Evolutionary conservation across 1,140 invertebrate species (phyloP).

Genomic region (Philotrypesis tridentata): DNA sequence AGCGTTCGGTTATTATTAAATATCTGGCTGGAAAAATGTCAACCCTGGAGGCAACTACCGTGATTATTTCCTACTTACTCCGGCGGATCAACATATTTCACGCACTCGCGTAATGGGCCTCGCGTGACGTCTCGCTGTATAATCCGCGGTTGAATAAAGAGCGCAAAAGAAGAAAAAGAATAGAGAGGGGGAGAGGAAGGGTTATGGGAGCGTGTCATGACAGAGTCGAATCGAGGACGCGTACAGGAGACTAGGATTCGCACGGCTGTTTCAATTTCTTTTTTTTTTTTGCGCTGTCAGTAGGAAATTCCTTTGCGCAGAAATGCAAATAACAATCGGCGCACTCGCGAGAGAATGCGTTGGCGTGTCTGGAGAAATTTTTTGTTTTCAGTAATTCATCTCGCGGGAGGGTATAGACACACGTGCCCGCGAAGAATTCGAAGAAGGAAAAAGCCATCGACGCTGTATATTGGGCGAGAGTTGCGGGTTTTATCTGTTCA

Average conservation of each 20-base stretch:
- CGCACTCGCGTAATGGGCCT: background rate
- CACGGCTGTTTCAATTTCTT: no score
- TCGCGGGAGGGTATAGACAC: background rate
- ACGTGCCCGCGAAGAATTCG: no score
- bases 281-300: no score
- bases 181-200: no score
- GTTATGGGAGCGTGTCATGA: background rate
- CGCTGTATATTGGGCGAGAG: background rate
- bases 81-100: background rate
- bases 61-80: slow-evolving; percentile 13
- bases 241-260: background rate
- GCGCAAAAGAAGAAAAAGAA: background rate
- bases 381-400: background rate
- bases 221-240: background rate
- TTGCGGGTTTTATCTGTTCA: background rate
- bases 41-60: background rate
- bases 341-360: no score
- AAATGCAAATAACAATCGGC: background rate
- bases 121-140: background rate
- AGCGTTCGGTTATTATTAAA: slow-evolving; percentile 15
- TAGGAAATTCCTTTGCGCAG: no score
- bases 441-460: slow-evolving; percentile 21
- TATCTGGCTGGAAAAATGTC: slow-evolving; percentile 10
- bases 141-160: background rate
- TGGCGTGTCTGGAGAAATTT: background rate